Evolutionary conservation across 2,113 vertebrate species (phyloP).

Genomic region (Notothenia coriiceps): DNA sequence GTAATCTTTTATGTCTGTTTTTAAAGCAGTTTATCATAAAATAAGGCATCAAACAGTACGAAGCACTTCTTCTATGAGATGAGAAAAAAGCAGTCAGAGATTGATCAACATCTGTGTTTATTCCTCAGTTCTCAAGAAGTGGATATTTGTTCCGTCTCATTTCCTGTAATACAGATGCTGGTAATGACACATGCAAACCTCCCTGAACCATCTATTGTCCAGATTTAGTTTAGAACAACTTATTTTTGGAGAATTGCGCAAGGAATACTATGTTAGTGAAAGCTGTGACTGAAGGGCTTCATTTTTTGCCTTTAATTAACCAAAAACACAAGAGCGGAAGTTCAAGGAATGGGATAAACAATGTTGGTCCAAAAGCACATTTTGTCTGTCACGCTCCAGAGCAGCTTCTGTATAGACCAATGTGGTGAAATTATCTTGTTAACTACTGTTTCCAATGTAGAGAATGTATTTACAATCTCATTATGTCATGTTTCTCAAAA

Average conservation of each 20-base stretch:
- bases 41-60: neutral
- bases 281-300: neutral
- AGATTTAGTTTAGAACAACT: neutral
- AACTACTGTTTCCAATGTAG: neutral
- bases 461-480: neutral
- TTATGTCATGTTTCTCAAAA: neutral
- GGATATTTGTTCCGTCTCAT: neutral
- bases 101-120: constrained; percentile 29
- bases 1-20: constrained; percentile 13
- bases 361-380: neutral
- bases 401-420: neutral
- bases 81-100: neutral
- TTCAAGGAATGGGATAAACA: neutral
- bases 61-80: neutral
- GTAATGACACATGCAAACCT: neutral
- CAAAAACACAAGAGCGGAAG: neutral
- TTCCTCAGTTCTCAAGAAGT: constrained; percentile 7
- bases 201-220: neutral
- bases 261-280: neutral
- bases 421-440: neutral
- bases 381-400: no score
- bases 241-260: neutral
- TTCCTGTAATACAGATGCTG: neutral
- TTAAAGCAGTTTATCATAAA: constrained; percentile 16
- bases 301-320: neutral